Evolutionary conservation across 92 coral and sea anemone species (phyloP), one percentile per base, ranked within the genome.

Genomic region (Metridium senile): DNA sequence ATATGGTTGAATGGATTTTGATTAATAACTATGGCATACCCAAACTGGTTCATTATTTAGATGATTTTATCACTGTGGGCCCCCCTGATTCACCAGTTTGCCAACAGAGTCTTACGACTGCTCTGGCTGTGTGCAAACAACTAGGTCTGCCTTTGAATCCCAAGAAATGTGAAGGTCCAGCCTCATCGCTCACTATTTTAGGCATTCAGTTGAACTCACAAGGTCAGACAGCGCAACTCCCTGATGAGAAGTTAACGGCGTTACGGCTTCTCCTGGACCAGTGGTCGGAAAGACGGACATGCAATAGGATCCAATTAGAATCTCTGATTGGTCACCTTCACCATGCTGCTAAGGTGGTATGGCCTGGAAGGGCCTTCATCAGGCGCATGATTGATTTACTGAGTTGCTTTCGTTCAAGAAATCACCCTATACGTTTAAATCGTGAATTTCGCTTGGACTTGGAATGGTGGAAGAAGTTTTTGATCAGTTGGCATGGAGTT

Each of bases 181-280:
- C 81, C 58, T 30, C 74, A 23, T 56, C 74, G 53, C 61, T 79
- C 30, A 52, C 27, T 17, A 54, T 79, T 9, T 58, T 79, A 69
- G 84, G 78, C 57, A 80, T 80, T 26, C 76, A 79, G 27, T 31
- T 79, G 7, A 74, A 79, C 23, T 80, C 78, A 30, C n/a, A 53
- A 0, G 11, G 19, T 7, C 78, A 80, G 71, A 67, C 49, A 29
- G 84, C 84, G 17, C 54, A 30, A 9, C 78, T 70, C 34, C 78
- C 78, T 11, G 68, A 11, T 0, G 77, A 71, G 0, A 80, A 80
- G 45, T 33, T 70, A 34, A 28, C 26, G 33, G 62, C 62, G 4
- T 33, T 70, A 47, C 27, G 68, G 30, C 74, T 84, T 49, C 73
- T n/a, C n/a, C n/a, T n/a, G n/a, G n/a, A n/a, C n/a, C n/a, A n/a